These are phyloP conservation scores for Deroplatys truncata DNA, from an alignment of 2,888 invertebrate species.

Conservation along the genomic window DNA sequence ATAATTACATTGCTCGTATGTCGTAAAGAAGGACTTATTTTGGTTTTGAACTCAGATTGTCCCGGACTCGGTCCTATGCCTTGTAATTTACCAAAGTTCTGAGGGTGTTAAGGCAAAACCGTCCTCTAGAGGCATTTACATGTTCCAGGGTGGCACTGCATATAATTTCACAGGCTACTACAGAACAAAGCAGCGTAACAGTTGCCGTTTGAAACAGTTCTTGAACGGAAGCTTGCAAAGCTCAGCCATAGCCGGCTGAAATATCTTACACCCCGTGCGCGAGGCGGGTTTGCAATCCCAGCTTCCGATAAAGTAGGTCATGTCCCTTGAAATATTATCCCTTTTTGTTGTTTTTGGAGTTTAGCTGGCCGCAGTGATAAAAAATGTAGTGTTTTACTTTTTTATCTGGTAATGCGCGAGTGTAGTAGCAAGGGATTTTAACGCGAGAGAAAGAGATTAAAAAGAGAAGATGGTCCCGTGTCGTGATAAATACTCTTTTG, in stretches of 20 bases:
- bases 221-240: background rate
- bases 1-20: no score
- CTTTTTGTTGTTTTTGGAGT: background rate
- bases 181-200: background rate
- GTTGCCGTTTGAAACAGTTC: background rate
- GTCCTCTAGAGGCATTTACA: no score
- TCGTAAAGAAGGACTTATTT: no score
- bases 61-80: no score
- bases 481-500: background rate
- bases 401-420: background rate
- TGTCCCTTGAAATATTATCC: background rate
- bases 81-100: no score
- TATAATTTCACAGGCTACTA: no score
- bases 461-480: background rate
- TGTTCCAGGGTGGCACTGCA: no score
- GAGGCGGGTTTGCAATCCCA: background rate
- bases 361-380: background rate
- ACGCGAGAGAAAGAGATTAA: background rate
- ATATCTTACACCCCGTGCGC: background rate
- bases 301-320: background rate
- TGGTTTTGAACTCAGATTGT: no score
- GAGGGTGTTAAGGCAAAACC: no score
- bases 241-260: background rate
- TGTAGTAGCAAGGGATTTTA: background rate
- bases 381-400: background rate